These are phyloP conservation scores for Colletes gigas DNA, from an alignment of 1,140 invertebrate genomes.

Conservation along the genomic window DNA sequence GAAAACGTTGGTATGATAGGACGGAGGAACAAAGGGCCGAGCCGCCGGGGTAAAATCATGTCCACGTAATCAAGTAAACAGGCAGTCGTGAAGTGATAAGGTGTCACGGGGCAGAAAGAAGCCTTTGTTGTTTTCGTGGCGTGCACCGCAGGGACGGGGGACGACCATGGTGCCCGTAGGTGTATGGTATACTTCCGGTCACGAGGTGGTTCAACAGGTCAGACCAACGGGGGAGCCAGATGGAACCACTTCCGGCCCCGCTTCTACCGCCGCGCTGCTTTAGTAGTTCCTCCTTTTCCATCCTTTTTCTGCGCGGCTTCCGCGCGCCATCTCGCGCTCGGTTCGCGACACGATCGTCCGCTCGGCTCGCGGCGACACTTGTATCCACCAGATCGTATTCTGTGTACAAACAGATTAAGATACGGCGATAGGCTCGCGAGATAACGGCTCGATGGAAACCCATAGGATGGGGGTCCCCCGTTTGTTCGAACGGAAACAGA, in stretches of 20 bases:
- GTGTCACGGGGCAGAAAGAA: slow-evolving; percentile 71
- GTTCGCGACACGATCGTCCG: not conserved
- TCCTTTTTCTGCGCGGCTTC: slow-evolving; percentile 24
- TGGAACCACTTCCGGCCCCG: slow-evolving; percentile 80
- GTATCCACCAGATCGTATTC: not conserved
- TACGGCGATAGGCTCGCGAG: not conserved
- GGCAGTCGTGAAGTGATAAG: slow-evolving; percentile 65
- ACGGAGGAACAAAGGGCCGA: slow-evolving; percentile 21
- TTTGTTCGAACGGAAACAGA: too few species aligned
- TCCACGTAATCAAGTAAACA: slow-evolving; percentile 70
- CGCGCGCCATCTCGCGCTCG: slow-evolving; percentile 6
- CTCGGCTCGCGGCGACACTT: slow-evolving; percentile 18
- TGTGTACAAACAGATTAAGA: slow-evolving; percentile 32
- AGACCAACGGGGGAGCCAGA: slow-evolving; percentile 79
- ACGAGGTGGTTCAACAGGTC: slow-evolving; percentile 82
- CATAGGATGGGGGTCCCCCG: too few species aligned
- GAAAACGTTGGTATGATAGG: not conserved
- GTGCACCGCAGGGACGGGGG: slow-evolving; percentile 45
- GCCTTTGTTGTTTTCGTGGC: slow-evolving; percentile 74
- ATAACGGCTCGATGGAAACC: not conserved
- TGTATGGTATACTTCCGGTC: slow-evolving; percentile 80
- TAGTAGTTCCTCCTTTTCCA: slow-evolving; percentile 11
- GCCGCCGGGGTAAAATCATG: slow-evolving; percentile 30
- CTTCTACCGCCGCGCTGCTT: slow-evolving; percentile 45
- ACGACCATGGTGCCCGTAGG: slow-evolving; percentile 69